Evolutionary conservation across 2,888 invertebrate species (phyloP).

Genomic region (Myopa testacea): DNA sequence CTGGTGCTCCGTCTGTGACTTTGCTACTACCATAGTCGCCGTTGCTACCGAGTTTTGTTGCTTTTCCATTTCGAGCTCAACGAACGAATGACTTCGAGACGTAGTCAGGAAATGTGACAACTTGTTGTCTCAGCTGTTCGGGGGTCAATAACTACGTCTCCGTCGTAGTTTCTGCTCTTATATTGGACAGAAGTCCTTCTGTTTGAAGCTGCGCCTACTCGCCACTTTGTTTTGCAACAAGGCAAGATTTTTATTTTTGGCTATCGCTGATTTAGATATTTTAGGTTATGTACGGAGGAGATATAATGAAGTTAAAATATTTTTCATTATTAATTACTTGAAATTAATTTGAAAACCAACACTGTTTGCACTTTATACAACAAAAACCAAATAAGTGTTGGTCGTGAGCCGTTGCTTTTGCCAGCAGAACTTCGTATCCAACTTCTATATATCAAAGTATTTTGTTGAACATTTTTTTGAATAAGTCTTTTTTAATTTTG

Average conservation of each 20-base stretch:
- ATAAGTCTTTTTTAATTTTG: slow-evolving; percentile 32
- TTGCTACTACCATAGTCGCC: slow-evolving; percentile 1
- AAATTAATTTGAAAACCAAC: neutral
- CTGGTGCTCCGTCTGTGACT: neutral
- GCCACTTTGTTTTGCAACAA: slow-evolving; percentile 1
- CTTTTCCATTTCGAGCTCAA: slow-evolving; percentile 23
- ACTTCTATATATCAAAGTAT: slow-evolving; percentile 33
- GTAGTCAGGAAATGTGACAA: neutral
- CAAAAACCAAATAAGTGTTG: neutral
- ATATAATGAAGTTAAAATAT: neutral
- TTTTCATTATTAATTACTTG: neutral
- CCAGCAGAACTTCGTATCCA: slow-evolving; percentile 14
- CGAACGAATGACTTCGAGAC: slow-evolving; percentile 6
- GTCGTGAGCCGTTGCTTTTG: slow-evolving; percentile 1
- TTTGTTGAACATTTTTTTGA: slow-evolving; percentile 29
- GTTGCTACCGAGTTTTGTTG: neutral
- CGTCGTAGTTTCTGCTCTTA: neutral
- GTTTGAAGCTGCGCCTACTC: neutral
- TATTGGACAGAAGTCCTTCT: slow-evolving; percentile 6
- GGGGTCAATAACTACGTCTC: neutral
- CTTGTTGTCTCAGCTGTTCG: slow-evolving; percentile 27
- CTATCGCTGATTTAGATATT: neutral
- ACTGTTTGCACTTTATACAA: neutral
- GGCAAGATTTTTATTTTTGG: neutral
- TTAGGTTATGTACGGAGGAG: slow-evolving; percentile 17